Evolutionary conservation across 1,140 invertebrate species (phyloP), one percentile per base, ranked within the genome.

Genomic region (Euwallacea fornicatus): DNA sequence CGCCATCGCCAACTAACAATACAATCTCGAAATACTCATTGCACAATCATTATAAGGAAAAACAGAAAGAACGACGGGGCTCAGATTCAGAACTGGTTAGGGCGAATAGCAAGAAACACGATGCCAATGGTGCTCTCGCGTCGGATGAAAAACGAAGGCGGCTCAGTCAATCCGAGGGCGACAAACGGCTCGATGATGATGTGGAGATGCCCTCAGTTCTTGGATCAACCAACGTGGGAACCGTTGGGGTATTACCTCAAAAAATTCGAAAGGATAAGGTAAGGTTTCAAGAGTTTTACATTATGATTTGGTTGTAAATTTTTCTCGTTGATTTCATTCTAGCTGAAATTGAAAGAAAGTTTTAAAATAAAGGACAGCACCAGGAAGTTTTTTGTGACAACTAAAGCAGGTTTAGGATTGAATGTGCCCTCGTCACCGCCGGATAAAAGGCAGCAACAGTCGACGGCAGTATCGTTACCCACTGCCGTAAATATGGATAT

Each of bases 211-310:
- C 85, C 76, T 83, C 83, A 72, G 82, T 84, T 16, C 81, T 87
- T 61, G 88, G 88, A 46, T 89, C 88, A 15, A 89, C 87, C 21
- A 88, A 89, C 81, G 83, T 86, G 69, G 88, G 88, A 50, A 89
- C 87, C 2, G 82, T 88, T 72, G 78, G 83, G 42, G 74, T 72
- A 21, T 73, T 73, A 60, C 79, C 83, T 78, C 78, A 78, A 69
- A 79, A 78, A 73, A 69, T 74, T 21, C 65, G 78, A 58, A 83
- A 81, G 69, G 78, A 79, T n/a, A 81, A 80, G 68, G 71, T 72
- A 65, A 44, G 43, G 8, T 33, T 66, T 66, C 56, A 43, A 10
- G 21, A 33, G 4, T 33, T 33, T 33, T 33, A 33, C 4, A 50
- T 1, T 50, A 6, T 50, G 10, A 50, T 50, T 50, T 50, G 47